These are phyloP conservation scores for Pristionchus mayeri DNA, from an alignment of 2,888 invertebrate genomes.

Conservation along the genomic window DNA sequence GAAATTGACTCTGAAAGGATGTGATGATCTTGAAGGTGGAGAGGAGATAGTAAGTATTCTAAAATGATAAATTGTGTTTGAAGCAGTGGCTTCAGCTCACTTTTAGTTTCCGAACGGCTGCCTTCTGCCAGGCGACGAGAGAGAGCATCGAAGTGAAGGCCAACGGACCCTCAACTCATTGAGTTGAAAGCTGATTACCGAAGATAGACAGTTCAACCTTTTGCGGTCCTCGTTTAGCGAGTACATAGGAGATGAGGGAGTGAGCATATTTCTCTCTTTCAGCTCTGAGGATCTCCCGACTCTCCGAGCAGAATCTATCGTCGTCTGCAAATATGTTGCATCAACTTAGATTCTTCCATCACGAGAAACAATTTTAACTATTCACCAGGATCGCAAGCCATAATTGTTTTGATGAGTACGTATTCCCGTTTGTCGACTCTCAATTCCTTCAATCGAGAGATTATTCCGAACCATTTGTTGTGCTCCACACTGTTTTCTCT, in stretches of 20 bases:
- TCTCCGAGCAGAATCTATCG: neutral
- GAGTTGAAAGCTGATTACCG: neutral
- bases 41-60: neutral
- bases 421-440: slow-evolving; percentile 1
- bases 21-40: neutral
- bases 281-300: neutral
- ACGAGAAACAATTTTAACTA: neutral
- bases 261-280: slow-evolving; percentile 7
- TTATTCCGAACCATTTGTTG: slow-evolving; percentile 28
- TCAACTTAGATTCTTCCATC: too few species aligned
- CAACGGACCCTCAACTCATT: neutral
- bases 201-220: neutral
- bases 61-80: neutral
- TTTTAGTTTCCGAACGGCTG: neutral
- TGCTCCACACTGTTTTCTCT: neutral
- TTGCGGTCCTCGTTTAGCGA: neutral
- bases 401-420: neutral
- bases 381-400: slow-evolving; percentile 27
- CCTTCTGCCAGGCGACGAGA: neutral
- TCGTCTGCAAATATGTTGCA: neutral
- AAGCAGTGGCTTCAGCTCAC: neutral
- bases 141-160: slow-evolving; percentile 2
- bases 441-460: neutral
- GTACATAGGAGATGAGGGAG: slow-evolving; percentile 3
- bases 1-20: neutral